A percentile compares a stretch with the other conserved stretches of the same genome.
Conservation (phyloP, 30 jellyfish, hydroid and myxozoan genomes). For the Chrysaora quinquecirrha region DNA sequence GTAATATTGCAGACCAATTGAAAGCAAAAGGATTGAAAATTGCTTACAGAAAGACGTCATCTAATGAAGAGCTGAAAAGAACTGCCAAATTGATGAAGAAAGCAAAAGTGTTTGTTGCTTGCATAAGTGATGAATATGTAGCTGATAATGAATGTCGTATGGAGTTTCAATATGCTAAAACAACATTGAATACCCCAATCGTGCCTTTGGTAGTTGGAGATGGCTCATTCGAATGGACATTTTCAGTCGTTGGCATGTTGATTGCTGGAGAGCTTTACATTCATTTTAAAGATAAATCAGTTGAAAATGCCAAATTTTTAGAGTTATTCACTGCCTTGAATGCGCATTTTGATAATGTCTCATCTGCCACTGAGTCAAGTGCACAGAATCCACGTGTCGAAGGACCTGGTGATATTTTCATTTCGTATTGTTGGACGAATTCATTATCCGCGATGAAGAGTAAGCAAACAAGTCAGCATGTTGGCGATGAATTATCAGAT, state of each 20-base stretch:
- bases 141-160: slow-evolving; percentile 74
- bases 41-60: slow-evolving; percentile 33
- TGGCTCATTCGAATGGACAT: slow-evolving; percentile 78
- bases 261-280: slow-evolving; percentile 84
- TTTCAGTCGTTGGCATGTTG: slow-evolving; percentile 80
- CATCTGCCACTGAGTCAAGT: slow-evolving; percentile 27
- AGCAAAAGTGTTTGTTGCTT: slow-evolving; percentile 79
- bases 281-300: slow-evolving; percentile 74
- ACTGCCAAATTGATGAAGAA: slow-evolving; percentile 60
- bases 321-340: slow-evolving; percentile 58
- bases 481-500: slow-evolving; percentile 70
- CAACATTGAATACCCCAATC: slow-evolving; percentile 69
- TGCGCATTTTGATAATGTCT: slow-evolving; percentile 48
- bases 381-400: slow-evolving; percentile 2
- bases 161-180: slow-evolving; percentile 84
- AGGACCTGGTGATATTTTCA: slow-evolving; percentile 70
- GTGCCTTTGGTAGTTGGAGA: slow-evolving; percentile 88
- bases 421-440: slow-evolving; percentile 86
- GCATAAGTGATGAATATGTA: slow-evolving; percentile 82
- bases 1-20: slow-evolving; percentile 37
- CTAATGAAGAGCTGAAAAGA: slow-evolving; percentile 46
- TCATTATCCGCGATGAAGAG: slow-evolving; percentile 55
- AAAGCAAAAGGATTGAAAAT: slow-evolving; percentile 56
- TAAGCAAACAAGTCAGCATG: slow-evolving; percentile 27
- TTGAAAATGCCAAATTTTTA: slow-evolving; percentile 40